Conservation (phyloP, 2,113 vertebrate genomes). For the Sporophila hypoxantha region DNA sequence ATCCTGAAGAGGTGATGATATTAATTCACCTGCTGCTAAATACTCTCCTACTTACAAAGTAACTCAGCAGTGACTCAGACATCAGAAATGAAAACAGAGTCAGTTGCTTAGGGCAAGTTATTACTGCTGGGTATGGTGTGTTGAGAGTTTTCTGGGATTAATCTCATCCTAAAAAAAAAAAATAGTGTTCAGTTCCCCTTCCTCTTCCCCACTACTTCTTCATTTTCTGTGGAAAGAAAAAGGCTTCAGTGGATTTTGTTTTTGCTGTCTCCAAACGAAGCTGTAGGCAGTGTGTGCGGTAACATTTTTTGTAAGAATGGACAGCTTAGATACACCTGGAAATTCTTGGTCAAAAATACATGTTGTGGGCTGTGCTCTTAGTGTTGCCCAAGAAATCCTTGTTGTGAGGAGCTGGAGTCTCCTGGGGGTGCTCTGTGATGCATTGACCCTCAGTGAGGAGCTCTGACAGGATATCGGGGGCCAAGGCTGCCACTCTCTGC, state of each 20-base stretch:
- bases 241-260: not conserved
- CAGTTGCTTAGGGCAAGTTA: not conserved
- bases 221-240: not conserved
- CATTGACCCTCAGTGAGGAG: not conserved
- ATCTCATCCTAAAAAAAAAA: not conserved
- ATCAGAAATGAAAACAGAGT: not conserved
- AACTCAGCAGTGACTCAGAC: not conserved
- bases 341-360: not conserved
- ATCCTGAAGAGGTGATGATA: not conserved
- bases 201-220: not conserved
- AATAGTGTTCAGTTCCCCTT: not conserved
- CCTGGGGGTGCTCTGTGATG: not conserved
- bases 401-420: not conserved
- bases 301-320: not conserved
- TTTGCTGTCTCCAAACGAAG: not conserved
- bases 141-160: not conserved
- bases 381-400: not conserved
- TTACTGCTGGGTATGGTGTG: not conserved
- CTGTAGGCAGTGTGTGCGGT: not conserved
- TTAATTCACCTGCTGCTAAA: not conserved
- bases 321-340: not conserved
- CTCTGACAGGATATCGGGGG: accelerated
- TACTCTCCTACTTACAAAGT: not conserved
- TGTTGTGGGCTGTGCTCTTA: not conserved
- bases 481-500: not conserved